Conservation (phyloP, 2,797 vertebrate species). For the Bucorvus abyssinicus region DNA sequence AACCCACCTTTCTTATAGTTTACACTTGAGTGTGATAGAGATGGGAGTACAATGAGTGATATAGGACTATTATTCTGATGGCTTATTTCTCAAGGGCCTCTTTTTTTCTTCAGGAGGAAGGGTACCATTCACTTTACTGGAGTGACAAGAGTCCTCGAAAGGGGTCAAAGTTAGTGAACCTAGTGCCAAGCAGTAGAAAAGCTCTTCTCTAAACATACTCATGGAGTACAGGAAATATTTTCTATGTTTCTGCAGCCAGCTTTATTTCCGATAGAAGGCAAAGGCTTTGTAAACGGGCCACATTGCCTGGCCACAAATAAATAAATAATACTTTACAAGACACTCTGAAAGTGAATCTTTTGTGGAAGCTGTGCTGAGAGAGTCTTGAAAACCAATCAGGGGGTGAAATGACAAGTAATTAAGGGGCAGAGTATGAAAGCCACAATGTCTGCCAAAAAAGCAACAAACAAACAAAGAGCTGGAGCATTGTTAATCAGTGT, state of each 20-base stretch:
- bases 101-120: neutral
- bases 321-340: constrained; percentile 18
- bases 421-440: constrained; percentile 30
- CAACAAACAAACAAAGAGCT: constrained; percentile 39
- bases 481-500: constrained; percentile 27
- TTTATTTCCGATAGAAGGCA: neutral
- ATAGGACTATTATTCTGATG: neutral
- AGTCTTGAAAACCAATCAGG: constrained; percentile 14
- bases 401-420: constrained; percentile 54
- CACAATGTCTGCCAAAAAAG: constrained; percentile 5
- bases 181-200: neutral
- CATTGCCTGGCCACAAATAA: constrained; percentile 7
- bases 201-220: neutral
- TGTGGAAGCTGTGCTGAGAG: neutral
- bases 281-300: neutral
- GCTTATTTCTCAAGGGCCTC: neutral
- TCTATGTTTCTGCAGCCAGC: neutral
- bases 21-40: neutral
- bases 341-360: neutral
- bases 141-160: neutral
- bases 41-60: neutral
- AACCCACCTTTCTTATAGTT: neutral
- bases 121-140: neutral
- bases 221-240: neutral
- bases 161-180: neutral